These are phyloP conservation scores for Lithophane ornitopus DNA, from an alignment of 2,888 invertebrate genomes.

Conservation along the genomic window DNA sequence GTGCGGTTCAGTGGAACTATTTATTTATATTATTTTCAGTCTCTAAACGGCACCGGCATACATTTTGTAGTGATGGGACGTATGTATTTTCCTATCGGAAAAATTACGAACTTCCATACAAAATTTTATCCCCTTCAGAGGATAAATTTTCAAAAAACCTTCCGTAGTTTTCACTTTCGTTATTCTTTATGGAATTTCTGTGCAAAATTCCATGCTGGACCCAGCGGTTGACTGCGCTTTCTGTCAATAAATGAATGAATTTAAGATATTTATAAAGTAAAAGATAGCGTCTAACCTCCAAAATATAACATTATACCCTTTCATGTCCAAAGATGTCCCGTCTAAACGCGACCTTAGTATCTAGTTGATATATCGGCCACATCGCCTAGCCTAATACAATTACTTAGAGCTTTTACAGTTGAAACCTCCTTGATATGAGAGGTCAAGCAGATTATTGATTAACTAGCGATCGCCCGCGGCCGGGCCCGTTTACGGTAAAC, in stretches of 20 bases:
- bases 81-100: too few species aligned
- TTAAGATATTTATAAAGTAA: not conserved
- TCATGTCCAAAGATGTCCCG: not conserved
- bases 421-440: conserved; percentile 60
- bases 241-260: not conserved
- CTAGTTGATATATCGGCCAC: conserved; percentile 54
- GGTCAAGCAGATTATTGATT: conserved; percentile 65
- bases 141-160: too few species aligned
- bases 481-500: conserved; percentile 37
- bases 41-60: too few species aligned
- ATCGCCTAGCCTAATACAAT: conserved; percentile 60
- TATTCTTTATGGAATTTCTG: not conserved
- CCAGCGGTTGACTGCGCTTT: not conserved
- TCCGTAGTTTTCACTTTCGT: too few species aligned
- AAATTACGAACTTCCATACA: too few species aligned
- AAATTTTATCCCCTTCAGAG: too few species aligned
- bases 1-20: too few species aligned
- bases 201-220: not conserved
- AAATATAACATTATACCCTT: not conserved
- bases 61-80: too few species aligned
- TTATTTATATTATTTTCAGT: too few species aligned
- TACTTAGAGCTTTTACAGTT: conserved; percentile 63
- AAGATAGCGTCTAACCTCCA: not conserved
- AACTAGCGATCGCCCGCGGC: conserved; percentile 59
- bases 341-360: conserved; percentile 36